These are phyloP conservation scores for Mya arenaria DNA, from an alignment of 1,140 invertebrate genomes.

Conservation along the genomic window DNA sequence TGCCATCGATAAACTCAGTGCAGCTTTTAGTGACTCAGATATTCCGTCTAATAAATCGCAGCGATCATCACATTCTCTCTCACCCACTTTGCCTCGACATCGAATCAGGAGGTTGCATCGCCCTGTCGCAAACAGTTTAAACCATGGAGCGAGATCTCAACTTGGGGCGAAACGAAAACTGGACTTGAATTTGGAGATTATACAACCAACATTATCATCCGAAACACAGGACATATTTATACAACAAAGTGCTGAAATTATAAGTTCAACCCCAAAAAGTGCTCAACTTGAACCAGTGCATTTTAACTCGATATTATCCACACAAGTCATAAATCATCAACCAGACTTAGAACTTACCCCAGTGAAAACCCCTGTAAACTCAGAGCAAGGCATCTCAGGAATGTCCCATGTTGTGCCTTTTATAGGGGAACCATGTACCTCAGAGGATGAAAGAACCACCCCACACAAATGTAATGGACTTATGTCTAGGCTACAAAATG, in stretches of 20 bases:
- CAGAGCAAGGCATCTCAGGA: constrained; percentile 47
- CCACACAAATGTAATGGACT: constrained; percentile 22
- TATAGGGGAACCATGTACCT: constrained; percentile 30
- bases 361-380: constrained; percentile 50
- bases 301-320: constrained; percentile 2
- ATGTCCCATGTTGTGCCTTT: constrained; percentile 44
- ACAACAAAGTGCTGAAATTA: not conserved
- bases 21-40: constrained; percentile 60
- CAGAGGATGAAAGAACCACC: constrained; percentile 54
- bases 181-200: constrained; percentile 42
- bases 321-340: constrained; percentile 3
- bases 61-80: constrained; percentile 34
- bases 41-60: constrained; percentile 35
- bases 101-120: constrained; percentile 43
- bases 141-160: constrained; percentile 46
- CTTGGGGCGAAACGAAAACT: constrained; percentile 66
- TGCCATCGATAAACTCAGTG: constrained; percentile 83
- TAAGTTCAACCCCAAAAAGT: not conserved
- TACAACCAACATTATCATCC: too few species aligned
- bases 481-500: constrained; percentile 45
- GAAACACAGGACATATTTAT: too few species aligned
- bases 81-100: constrained; percentile 67
- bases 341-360: constrained; percentile 24
- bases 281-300: constrained; percentile 8
- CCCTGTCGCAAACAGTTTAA: constrained; percentile 53